These are phyloP conservation scores for Pardalotus punctatus DNA, from an alignment of 2,113 vertebrate species.

Conservation along the genomic window DNA sequence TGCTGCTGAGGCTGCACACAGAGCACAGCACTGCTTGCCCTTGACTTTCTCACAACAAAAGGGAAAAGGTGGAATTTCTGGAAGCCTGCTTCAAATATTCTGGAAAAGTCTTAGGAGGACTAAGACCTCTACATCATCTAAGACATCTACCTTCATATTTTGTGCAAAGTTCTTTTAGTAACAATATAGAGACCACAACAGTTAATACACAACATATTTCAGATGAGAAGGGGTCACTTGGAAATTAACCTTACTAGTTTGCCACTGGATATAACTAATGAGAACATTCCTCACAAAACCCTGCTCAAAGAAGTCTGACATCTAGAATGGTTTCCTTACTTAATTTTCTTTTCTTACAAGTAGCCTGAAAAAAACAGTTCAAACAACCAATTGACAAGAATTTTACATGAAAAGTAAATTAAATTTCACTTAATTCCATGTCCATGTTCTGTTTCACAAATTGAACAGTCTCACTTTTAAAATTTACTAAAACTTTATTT, in stretches of 20 bases:
- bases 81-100: neutral
- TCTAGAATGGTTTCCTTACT: neutral
- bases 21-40: neutral
- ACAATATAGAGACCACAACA: neutral
- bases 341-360: neutral
- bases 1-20: neutral
- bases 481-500: neutral
- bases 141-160: neutral
- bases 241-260: neutral
- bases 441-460: neutral
- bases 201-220: neutral
- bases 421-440: neutral
- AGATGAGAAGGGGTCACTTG: neutral
- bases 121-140: no score
- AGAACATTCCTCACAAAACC: neutral
- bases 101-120: neutral
- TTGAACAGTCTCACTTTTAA: neutral
- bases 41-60: neutral
- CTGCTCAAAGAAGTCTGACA: neutral
- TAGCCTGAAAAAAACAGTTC: neutral
- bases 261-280: neutral
- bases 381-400: neutral
- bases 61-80: neutral
- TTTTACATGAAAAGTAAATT: neutral
- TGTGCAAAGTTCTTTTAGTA: neutral